Evolutionary conservation across 2,888 invertebrate genomes (phyloP).

Genomic region (Tenthredo scrophulariae): DNA sequence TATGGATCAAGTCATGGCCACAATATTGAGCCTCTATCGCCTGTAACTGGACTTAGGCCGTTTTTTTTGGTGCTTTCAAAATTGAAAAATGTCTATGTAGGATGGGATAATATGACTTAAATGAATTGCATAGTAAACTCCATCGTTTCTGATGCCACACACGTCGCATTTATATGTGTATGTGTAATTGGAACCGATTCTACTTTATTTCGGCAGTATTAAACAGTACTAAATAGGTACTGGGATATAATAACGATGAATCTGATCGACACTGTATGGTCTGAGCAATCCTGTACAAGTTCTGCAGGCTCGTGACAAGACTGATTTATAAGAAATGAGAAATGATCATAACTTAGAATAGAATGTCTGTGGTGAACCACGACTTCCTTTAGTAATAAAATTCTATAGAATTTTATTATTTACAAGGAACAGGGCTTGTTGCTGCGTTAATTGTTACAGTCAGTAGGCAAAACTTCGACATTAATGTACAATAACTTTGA

Average conservation of each 20-base stretch:
- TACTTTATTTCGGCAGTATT: not conserved
- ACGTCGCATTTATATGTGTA: not conserved
- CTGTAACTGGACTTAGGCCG: not conserved
- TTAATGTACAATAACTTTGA: not conserved
- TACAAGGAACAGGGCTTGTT: not conserved
- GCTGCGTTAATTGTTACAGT: not conserved
- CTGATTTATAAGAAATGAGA: not conserved
- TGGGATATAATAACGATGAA: not conserved
- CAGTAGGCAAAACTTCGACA: not conserved
- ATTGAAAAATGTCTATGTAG: not conserved
- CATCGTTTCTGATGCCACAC: not conserved
- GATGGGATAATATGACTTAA: not conserved
- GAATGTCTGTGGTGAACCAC: conserved; percentile 1
- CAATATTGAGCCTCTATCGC: not conserved
- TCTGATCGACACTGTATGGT: not conserved
- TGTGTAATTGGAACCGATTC: not conserved
- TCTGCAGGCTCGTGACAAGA: not conserved
- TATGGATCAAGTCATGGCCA: not conserved
- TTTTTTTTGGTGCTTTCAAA: not conserved
- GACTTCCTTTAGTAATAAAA: not conserved
- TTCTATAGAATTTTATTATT: not conserved
- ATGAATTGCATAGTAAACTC: not conserved
- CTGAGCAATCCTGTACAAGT: not conserved
- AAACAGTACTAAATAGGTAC: not conserved
- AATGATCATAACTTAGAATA: not conserved